A percentile compares a stretch with the other conserved stretches of the same genome.
Evolutionary conservation across 2,888 invertebrate genomes (phyloP).

Genomic region (Metallyticus violacea): DNA sequence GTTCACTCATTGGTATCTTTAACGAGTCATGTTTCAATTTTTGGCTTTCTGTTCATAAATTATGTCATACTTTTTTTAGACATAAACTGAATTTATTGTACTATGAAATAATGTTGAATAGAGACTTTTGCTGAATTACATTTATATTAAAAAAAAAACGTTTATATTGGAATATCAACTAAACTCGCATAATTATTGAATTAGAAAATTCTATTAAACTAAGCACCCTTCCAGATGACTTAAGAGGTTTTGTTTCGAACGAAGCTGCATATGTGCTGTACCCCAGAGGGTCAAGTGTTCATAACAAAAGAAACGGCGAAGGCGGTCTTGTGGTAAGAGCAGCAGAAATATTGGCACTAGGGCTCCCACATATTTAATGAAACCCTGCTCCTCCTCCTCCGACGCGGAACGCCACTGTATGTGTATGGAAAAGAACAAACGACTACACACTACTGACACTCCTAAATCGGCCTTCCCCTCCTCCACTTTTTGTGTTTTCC

Average conservation of each 20-base stretch:
- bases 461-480: slow-evolving; percentile 4
- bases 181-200: not conserved
- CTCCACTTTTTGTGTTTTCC: not conserved
- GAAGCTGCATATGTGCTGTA: no score
- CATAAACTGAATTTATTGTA: no score
- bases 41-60: no score
- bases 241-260: no score
- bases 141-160: no score
- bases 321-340: not conserved
- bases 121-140: no score
- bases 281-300: not conserved
- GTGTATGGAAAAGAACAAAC: not conserved
- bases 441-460: not conserved
- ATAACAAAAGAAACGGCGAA: not conserved
- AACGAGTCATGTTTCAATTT: no score
- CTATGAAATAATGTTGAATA: no score
- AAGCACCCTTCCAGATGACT: not conserved
- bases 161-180: not conserved
- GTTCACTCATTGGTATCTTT: no score
- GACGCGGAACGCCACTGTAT: not conserved
- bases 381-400: not conserved
- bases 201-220: not conserved
- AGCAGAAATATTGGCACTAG: not conserved
- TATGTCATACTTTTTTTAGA: no score
- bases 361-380: not conserved